phyloP scores from a whole-genome alignment of 2,888 invertebrate species.

The Monoplex corrugatus region DNA sequence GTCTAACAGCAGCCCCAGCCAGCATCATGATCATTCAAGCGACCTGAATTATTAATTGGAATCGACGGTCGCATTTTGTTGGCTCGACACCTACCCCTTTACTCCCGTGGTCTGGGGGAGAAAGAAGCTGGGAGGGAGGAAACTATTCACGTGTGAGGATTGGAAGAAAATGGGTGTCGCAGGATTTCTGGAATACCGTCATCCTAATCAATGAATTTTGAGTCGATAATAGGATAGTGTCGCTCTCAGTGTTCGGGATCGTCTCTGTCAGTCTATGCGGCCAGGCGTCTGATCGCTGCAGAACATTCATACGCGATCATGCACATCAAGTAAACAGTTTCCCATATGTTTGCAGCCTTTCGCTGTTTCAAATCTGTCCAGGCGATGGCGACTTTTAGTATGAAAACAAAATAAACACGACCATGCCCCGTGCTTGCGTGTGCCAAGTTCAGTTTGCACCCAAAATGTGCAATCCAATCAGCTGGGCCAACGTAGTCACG shows the following conservation, averaged over 20 bases:
- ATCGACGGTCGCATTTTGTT: too few species aligned
- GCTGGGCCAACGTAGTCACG: constrained; percentile 53
- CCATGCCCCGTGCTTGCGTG: neutral
- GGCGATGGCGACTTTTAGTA: neutral
- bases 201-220: neutral
- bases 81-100: too few species aligned
- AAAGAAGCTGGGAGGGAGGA: too few species aligned
- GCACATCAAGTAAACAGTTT: too few species aligned
- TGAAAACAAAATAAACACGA: constrained; percentile 21
- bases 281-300: neutral
- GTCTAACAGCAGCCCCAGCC: too few species aligned
- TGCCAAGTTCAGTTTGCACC: constrained; percentile 19
- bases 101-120: neutral
- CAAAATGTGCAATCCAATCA: constrained; percentile 53
- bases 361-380: neutral
- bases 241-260: neutral
- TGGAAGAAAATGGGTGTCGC: too few species aligned
- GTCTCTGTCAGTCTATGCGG: neutral
- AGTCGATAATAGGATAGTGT: neutral
- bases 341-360: neutral
- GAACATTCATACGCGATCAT: neutral
- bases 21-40: too few species aligned
- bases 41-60: too few species aligned
- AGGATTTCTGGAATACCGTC: too few species aligned
- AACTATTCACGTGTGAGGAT: too few species aligned